Evolutionary conservation across 2,888 invertebrate genomes (phyloP).

Genomic region (Gasteruption jaculator): DNA sequence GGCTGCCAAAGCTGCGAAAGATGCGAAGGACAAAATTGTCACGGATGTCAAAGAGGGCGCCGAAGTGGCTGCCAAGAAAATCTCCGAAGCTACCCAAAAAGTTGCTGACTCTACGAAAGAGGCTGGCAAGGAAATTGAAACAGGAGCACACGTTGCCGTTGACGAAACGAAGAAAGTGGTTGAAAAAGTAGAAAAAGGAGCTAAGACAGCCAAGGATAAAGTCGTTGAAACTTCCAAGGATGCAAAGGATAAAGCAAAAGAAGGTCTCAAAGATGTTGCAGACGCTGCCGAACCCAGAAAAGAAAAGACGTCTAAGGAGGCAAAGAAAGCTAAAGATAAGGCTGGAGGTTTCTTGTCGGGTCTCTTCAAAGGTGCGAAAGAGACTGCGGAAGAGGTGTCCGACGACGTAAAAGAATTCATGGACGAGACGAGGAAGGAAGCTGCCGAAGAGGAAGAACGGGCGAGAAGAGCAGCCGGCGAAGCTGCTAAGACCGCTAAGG

Average conservation of each 20-base stretch:
- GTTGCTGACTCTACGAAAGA: conserved; percentile 51
- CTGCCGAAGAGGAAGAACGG: conserved; percentile 15
- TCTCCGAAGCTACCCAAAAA: conserved; percentile 21
- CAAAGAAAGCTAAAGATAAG: conserved; percentile 35
- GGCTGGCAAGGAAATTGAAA: conserved; percentile 47
- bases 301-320: conserved; percentile 21
- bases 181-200: conserved; percentile 42
- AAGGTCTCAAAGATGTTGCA: conserved; percentile 16
- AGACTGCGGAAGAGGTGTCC: conserved; percentile 13
- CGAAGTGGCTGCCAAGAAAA: conserved; percentile 18
- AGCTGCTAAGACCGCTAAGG: conserved; percentile 17
- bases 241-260: conserved; percentile 19
- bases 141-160: conserved; percentile 39
- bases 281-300: conserved; percentile 20
- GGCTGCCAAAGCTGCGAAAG: conserved; percentile 9
- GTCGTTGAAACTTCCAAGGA: conserved; percentile 13
- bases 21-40: conserved; percentile 21
- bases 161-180: conserved; percentile 14
- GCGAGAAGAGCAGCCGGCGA: conserved; percentile 21
- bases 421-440: conserved; percentile 26
- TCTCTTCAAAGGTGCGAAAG: conserved; percentile 14
- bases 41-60: conserved; percentile 16
- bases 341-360: conserved; percentile 14
- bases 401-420: conserved; percentile 17
- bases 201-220: conserved; percentile 20